Base-by-base conservation (phyloP, 2,888 invertebrate species). In the Nomada lathburiana region DNA sequence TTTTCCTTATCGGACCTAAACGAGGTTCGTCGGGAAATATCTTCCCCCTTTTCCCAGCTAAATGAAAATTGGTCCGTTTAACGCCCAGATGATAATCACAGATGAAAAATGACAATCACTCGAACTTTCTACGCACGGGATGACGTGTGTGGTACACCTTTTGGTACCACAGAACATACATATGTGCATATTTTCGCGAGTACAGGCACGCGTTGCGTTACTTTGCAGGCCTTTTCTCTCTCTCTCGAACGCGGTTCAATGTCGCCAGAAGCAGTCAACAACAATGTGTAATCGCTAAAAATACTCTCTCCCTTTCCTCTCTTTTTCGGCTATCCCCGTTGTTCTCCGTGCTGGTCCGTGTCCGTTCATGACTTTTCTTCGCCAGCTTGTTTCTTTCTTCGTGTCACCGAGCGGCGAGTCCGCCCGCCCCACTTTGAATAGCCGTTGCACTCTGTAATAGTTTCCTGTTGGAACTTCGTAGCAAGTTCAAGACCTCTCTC, bases 231-330 rank as follows among this genome's bases (percentile, higher is more conserved):
- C 73, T 36, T 62, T 20, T 80, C 71, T 80, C 68, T 62, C 76
- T 74, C 75, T 74, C 70, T 80, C 70, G 64, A 57, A 60, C 80
- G 86, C 89, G 86, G 87, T 91, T 90, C 91, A 91, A 89, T 91
- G 91, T 90, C 91, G 89, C 89, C 88, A 83, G 89, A 85, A 85
- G 88, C 89, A 89, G 91, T 91, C 91, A 92, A 93, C 91, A 92
- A 93, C 91, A 92, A 92, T 91, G 92, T 91, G 92, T 93, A 93
- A 93, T 90, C 92, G 92, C 93, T 93, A 93, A 93, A 93, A 93
- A 93, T 93, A 93, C 89, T 89, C 90, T 86, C 86, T 89, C 88
- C 87, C 87, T 90, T 89, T 89, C 86, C 20, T 50, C 47, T 70
- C 50, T 50, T 29, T 36, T 16, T n/a, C 86, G 83, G 72, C 78